Evolutionary conservation across 2,797 vertebrate species (phyloP), one percentile per base, ranked within the genome.

Genomic region (Anguilla anguilla): DNA sequence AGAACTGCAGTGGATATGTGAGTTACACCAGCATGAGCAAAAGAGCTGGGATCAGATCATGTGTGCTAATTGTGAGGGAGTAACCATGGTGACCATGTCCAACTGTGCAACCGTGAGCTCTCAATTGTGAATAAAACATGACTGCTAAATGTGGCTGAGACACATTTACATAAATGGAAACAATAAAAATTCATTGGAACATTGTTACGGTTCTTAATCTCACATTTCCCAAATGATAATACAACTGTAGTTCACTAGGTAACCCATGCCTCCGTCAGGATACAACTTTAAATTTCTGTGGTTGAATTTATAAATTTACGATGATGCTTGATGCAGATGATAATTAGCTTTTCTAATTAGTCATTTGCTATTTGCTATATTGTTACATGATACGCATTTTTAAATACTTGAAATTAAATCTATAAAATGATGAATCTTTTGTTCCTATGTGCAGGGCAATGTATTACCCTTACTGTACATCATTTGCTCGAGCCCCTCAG

Each of bases 261-360:
- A 93, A 94, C 94, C 94, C 91, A 91, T 92, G 93, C 91, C 85
- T 94, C 92, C 86, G n/a, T 74, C 22, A 72, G 64, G 81, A 55
- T 86, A 85, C 13, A 15, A 6, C 9, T 57, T 81, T 43, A 5
- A 46, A 79, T 82, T 82, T 49, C 79, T 51, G 19, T 51, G 43
- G 6, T 22, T 82, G 2, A 82, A 82, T 46, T 79, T 79, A 39
- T 7, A 22, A 22, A 39, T 39, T 46, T 79, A 22, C 15, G 35
- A 74, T 74, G 69, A 39, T 74, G 69, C 31, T 77, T 35, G 22
- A 77, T 13, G 39, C 11, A 77, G 22, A 35, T 77, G 5, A 39
- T 2, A 39, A 31, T 79, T 35, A 22, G 19, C 13, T 43, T 43
- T 46, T 43, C 35, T 43, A 79, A 39, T 17, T 15, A 79, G 13